Percentiles rank a stretch among this genome's conserved stretches.
Evolutionary conservation across 1,140 invertebrate species (phyloP).

Genomic region (Aphelenchoides avenae): DNA sequence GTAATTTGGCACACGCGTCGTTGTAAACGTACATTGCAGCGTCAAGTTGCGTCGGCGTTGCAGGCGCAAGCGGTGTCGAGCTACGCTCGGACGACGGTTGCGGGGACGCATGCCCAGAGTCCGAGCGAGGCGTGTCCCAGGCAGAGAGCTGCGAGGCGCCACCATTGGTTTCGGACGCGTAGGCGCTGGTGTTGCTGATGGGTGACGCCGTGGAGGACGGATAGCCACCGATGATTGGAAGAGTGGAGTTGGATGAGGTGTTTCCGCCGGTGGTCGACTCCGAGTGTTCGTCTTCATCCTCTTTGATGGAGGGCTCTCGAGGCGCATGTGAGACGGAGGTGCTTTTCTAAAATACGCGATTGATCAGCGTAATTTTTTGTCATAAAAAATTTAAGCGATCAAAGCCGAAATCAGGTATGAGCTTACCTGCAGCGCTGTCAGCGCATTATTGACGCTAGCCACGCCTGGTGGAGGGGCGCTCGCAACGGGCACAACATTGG

Average conservation of each 20-base stretch:
- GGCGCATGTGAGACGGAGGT: conserved; percentile 54
- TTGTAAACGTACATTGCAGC: too few relatives aligned
- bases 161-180: neutral
- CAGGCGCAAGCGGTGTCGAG: conserved; percentile 21
- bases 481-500: neutral
- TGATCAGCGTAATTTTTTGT: too few relatives aligned
- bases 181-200: too few relatives aligned
- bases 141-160: too few relatives aligned
- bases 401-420: too few relatives aligned
- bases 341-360: too few relatives aligned
- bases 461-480: neutral
- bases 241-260: conserved; percentile 30
- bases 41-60: neutral
- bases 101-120: neutral
- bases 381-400: neutral
- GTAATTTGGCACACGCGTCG: conserved; percentile 66
- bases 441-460: too few relatives aligned
- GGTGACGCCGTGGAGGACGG: too few relatives aligned
- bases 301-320: conserved; percentile 55
- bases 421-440: conserved; percentile 37
- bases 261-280: conserved; percentile 33
- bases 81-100: conserved; percentile 16
- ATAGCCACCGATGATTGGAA: conserved; percentile 32
- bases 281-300: conserved; percentile 54
- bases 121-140: too few relatives aligned